Evolutionary conservation across 35 echinoderm and acorn worm genomes (phyloP).

Genomic region (Holothuria glaberrima): DNA sequence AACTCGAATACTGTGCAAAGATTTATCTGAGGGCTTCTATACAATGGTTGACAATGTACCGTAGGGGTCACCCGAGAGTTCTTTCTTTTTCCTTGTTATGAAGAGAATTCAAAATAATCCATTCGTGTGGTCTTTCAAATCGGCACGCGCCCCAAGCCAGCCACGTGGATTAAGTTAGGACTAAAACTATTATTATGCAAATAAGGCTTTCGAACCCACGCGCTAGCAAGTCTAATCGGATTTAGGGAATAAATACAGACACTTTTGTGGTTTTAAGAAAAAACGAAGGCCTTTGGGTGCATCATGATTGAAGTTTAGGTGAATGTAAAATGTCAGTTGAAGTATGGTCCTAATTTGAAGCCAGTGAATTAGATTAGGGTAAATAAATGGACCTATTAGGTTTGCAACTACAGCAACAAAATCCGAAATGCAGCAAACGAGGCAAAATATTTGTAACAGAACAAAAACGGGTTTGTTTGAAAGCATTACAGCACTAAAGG

Average conservation of each 20-base stretch:
- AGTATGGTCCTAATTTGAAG: constrained; percentile 38
- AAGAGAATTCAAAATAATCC: constrained; percentile 29
- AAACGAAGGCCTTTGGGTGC: constrained; percentile 32
- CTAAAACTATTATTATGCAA: constrained; percentile 47
- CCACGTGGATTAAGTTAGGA: constrained; percentile 55
- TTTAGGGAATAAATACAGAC: constrained; percentile 46
- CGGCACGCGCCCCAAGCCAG: constrained; percentile 41
- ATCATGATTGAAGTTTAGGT: constrained; percentile 11
- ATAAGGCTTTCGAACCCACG: constrained; percentile 47
- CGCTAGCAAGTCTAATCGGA: constrained; percentile 43
- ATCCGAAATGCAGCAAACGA: not conserved
- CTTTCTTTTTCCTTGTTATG: constrained; percentile 13
- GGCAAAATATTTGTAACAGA: too few relatives aligned
- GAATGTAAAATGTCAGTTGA: not conserved
- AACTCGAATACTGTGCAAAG: not conserved
- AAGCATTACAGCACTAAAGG: too few relatives aligned
- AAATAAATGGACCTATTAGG: constrained; percentile 45
- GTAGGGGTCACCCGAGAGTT: constrained; percentile 27
- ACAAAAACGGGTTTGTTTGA: too few relatives aligned
- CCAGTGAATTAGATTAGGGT: constrained; percentile 56
- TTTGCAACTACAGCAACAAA: not conserved
- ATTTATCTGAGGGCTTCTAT: not conserved
- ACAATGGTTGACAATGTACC: constrained; percentile 11
- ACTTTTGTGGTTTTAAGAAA: constrained; percentile 7
- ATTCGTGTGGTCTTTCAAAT: constrained; percentile 45